These are phyloP conservation scores for Eudemis profundana DNA, from an alignment of 2,888 invertebrate genomes.

Conservation along the genomic window DNA sequence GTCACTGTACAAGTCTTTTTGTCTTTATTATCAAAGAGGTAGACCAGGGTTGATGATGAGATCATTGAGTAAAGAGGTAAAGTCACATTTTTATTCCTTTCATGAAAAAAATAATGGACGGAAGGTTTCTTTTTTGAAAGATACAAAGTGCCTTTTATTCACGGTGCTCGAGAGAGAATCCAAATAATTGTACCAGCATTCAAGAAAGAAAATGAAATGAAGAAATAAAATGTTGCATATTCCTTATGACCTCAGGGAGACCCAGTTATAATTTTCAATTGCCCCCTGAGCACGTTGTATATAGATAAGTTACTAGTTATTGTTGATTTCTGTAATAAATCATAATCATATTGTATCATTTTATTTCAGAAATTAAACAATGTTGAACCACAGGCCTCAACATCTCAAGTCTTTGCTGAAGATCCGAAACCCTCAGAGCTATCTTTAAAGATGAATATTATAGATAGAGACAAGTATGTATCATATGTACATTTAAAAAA, in stretches of 20 bases:
- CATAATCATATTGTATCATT: not conserved
- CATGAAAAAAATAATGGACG: too few species aligned
- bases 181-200: too few species aligned
- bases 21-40: constrained; percentile 87
- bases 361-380: constrained; percentile 74
- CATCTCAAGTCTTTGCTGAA: constrained; percentile 60
- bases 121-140: too few species aligned
- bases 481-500: too few species aligned
- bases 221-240: constrained; percentile 1
- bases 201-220: too few species aligned
- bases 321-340: not conserved
- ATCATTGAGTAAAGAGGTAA: constrained; percentile 80
- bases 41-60: constrained; percentile 80
- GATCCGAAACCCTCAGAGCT: constrained; percentile 71
- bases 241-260: too few species aligned
- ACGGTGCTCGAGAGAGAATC: too few species aligned
- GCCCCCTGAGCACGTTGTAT: too few species aligned
- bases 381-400: constrained; percentile 65
- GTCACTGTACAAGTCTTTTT: constrained; percentile 89
- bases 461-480: constrained; percentile 78
- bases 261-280: too few species aligned
- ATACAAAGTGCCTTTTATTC: too few species aligned
- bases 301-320: not conserved
- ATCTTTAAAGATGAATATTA: constrained; percentile 72
- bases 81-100: not conserved